Evolutionary conservation across 1,140 invertebrate species (phyloP).

Genomic region (Araneus ventricosus): DNA sequence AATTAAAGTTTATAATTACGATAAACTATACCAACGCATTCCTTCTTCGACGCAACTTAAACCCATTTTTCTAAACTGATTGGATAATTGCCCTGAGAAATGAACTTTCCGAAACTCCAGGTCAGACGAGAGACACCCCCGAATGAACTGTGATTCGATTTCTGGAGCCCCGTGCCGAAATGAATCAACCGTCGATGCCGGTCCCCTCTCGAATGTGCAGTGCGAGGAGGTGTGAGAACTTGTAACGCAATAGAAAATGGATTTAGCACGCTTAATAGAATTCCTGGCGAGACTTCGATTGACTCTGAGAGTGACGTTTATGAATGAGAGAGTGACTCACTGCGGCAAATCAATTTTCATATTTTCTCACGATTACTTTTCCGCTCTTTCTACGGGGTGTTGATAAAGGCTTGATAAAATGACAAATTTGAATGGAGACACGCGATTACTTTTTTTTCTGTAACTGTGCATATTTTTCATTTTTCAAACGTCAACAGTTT

Average conservation of each 20-base stretch:
- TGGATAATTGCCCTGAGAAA: no score
- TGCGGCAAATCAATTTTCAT: constrained; percentile 2
- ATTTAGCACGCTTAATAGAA: constrained; percentile 20
- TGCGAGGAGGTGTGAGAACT: constrained; percentile 8
- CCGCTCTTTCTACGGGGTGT: background rate
- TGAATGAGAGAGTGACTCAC: background rate
- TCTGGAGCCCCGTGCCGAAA: background rate
- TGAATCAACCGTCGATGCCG: background rate
- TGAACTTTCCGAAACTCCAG: no score
- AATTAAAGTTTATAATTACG: no score
- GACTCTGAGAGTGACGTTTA: background rate
- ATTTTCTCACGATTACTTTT: background rate
- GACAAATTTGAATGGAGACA: no score
- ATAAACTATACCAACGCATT: no score
- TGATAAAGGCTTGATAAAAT: no score
- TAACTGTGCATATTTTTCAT: no score
- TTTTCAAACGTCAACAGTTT: no score
- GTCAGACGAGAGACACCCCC: no score
- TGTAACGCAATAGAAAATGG: constrained; percentile 27
- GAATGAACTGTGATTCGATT: background rate
- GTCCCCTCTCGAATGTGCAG: background rate
- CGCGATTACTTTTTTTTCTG: no score
- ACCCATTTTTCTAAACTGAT: no score
- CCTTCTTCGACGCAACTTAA: no score
- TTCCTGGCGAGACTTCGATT: background rate